phyloP scores from a whole-genome alignment of 2,888 invertebrate genomes.

The Hyalella azteca region DNA sequence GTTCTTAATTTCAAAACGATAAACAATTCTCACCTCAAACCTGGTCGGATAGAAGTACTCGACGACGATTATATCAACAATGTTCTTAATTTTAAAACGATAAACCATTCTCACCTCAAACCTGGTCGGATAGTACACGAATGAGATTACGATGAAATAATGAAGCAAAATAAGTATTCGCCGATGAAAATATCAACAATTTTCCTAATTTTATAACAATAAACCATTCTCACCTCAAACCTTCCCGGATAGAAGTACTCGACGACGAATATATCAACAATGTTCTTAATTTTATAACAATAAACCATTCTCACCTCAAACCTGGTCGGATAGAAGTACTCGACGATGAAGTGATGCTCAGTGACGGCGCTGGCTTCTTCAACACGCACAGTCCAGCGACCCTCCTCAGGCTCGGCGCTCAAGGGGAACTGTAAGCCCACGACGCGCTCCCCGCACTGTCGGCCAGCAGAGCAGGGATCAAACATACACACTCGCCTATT shows the following conservation, averaged over 20 bases:
- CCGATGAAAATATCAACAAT: too few relatives aligned
- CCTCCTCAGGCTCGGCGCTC: constrained; percentile 89
- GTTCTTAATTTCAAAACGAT: too few relatives aligned
- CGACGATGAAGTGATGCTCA: constrained; percentile 83
- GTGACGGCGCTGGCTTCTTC: constrained; percentile 88
- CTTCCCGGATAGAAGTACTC: constrained; percentile 95
- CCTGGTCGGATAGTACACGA: constrained; percentile 89
- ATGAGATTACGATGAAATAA: too few relatives aligned
- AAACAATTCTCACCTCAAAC: too few relatives aligned
- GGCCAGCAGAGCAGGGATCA: background rate
- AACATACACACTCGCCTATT: too few relatives aligned
- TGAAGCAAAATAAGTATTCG: too few relatives aligned
- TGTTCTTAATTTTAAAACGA: too few relatives aligned
- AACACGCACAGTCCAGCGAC: constrained; percentile 88
- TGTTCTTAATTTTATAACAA: too few relatives aligned
- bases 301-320: constrained; percentile 79
- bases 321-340: constrained; percentile 93
- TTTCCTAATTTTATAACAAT: too few relatives aligned
- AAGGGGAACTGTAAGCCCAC: constrained; percentile 90
- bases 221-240: constrained; percentile 78
- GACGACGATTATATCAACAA: too few relatives aligned
- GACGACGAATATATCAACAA: too few relatives aligned
- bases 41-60: too few relatives aligned
- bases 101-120: constrained; percentile 79
- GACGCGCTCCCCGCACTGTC: constrained; percentile 69